Base-by-base conservation (phyloP, 37 sponge, comb jelly and placozoan species). In the Geodia barretti region DNA sequence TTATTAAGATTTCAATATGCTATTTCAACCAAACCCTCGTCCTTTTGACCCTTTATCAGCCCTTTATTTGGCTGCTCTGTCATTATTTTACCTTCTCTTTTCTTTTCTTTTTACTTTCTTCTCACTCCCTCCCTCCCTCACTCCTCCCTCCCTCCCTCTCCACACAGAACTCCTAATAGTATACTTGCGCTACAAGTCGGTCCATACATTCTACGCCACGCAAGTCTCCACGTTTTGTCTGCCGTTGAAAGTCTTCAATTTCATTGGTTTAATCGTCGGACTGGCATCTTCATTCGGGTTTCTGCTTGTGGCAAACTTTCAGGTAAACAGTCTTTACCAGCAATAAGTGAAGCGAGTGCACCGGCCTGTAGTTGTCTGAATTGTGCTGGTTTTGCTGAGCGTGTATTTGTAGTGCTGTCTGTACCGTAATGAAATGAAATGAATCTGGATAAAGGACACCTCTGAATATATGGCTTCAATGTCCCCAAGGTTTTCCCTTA, bases 291-390 rank as follows among this genome's bases (percentile, higher is more conserved):
- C 71, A 1, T 2, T 84, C 34, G 90, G 90, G 2, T 29, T 89
- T 62, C 37, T 89, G 19, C 8, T 84, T n/a, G 90, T 89, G 43
- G 90, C 74, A 4, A 64, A 62, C 34, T 89, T 89, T 67, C 90
- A 89, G 83, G 89, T 88, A 31, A 78, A 72, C 20, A 26, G n/a
- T n/a, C n/a, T n/a, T n/a, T n/a, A n/a, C n/a, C n/a, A n/a, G n/a
- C n/a, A n/a, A n/a, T n/a, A n/a, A n/a, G n/a, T n/a, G n/a, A n/a
- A n/a, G n/a, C n/a, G n/a, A n/a, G n/a, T n/a, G n/a, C n/a, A n/a
- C n/a, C n/a, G n/a, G n/a, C n/a, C n/a, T n/a, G n/a, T n/a, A n/a
- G n/a, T n/a, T n/a, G n/a, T n/a, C n/a, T n/a, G n/a, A n/a, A n/a
- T n/a, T n/a, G n/a, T n/a, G n/a, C n/a, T n/a, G n/a, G n/a, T n/a